Conservation (phyloP, 30 jellyfish, hydroid and myxozoan genomes). For the Turritopsis rubra region DNA sequence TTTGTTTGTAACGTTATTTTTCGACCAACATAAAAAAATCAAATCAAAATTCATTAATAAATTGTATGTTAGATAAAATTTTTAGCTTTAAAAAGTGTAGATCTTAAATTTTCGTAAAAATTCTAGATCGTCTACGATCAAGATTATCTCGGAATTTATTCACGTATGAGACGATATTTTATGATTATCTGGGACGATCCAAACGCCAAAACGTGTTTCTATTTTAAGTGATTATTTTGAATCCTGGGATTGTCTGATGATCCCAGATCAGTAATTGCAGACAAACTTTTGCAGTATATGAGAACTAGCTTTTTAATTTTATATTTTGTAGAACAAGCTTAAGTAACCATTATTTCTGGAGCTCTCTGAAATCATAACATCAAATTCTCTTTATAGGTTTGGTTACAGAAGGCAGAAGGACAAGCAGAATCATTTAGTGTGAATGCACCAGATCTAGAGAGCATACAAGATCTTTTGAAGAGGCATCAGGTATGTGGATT, state of each 20-base stretch:
- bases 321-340: not conserved
- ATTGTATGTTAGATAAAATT: not conserved
- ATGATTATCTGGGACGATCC: no score
- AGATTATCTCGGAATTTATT: not conserved
- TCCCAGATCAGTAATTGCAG: no score
- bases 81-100: no score
- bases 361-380: not conserved
- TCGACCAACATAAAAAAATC: no score
- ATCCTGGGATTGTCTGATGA: no score
- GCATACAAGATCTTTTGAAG: constrained; percentile 61
- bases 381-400: constrained; percentile 38
- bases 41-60: no score
- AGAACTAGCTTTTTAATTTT: not conserved
- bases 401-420: constrained; percentile 93
- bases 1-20: not conserved
- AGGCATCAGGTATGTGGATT: constrained; percentile 69
- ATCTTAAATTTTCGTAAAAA: not conserved
- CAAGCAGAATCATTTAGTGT: constrained; percentile 73
- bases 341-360: not conserved
- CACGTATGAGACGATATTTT: no score
- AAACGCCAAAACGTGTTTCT: no score
- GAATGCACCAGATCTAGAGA: constrained; percentile 75
- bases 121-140: not conserved
- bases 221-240: no score
- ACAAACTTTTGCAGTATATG: no score